Conservation (phyloP, 2,888 invertebrate species). For the Phaonia tiefii region DNA sequence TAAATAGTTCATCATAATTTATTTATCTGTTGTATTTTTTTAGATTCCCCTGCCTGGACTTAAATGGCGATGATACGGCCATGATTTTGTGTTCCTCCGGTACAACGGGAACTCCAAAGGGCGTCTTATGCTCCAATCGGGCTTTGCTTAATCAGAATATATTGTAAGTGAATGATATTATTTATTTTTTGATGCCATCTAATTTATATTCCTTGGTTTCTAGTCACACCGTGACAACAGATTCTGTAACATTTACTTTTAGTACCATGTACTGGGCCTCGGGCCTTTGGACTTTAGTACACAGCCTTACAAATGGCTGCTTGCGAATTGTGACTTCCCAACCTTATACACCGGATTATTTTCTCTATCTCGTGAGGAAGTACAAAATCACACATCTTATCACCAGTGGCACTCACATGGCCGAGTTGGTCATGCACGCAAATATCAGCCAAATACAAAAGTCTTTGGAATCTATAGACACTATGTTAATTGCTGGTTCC, state of each 20-base stretch:
- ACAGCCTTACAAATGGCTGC: constrained; percentile 70
- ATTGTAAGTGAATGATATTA: constrained; percentile 55
- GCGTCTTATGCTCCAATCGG: constrained; percentile 74
- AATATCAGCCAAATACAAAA: constrained; percentile 55
- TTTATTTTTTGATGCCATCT: constrained; percentile 18
- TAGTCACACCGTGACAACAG: constrained; percentile 23
- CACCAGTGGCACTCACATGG: constrained; percentile 72
- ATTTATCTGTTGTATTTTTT: neutral
- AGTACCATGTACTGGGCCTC: constrained; percentile 78
- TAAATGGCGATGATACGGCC: constrained; percentile 73
- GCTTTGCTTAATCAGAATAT: constrained; percentile 68
- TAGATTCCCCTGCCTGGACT: constrained; percentile 59
- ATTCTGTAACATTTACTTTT: constrained; percentile 72
- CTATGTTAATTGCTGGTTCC: constrained; percentile 73
- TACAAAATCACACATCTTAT: constrained; percentile 73
- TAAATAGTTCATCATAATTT: too few species aligned
- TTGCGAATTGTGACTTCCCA: constrained; percentile 74
- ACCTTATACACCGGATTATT: constrained; percentile 71
- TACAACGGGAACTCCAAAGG: constrained; percentile 77
- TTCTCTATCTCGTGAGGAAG: constrained; percentile 71
- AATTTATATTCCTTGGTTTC: too few species aligned
- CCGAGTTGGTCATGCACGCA: constrained; percentile 68
- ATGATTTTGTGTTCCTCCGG: constrained; percentile 77
- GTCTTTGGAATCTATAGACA: constrained; percentile 70
- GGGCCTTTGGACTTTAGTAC: constrained; percentile 71